These are phyloP conservation scores for Macrosteles quadrilineatus DNA, from an alignment of 1,140 invertebrate species.

Conservation along the genomic window DNA sequence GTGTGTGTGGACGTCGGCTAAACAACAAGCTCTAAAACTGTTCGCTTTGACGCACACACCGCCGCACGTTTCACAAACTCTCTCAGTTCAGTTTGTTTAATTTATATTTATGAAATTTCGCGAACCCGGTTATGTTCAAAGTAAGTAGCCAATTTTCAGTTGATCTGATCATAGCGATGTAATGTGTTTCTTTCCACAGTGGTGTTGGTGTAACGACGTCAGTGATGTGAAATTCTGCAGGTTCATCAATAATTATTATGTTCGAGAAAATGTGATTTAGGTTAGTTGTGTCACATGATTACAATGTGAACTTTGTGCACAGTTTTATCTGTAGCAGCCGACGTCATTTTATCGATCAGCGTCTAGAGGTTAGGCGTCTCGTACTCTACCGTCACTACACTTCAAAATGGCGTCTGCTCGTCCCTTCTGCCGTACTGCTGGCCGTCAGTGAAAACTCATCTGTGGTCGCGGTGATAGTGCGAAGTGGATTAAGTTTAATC, in stretches of 20 bases:
- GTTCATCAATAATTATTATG: no score
- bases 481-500: background rate
- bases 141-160: background rate
- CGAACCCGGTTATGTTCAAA: conserved; percentile 4
- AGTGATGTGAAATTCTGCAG: no score
- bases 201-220: no score
- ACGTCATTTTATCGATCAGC: conserved; percentile 16
- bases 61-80: background rate
- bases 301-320: conserved; percentile 3
- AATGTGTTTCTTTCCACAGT: no score
- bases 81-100: background rate
- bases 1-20: conserved; percentile 10
- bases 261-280: no score
- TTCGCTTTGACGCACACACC: conserved; percentile 15
- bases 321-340: conserved; percentile 1
- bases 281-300: background rate
- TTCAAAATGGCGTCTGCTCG: conserved; percentile 22
- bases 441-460: background rate
- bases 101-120: conserved; percentile 19
- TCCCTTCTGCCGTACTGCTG: background rate
- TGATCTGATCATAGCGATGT: background rate
- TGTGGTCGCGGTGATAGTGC: background rate
- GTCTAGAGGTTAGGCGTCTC: conserved; percentile 17
- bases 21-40: background rate
- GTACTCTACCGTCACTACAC: conserved; percentile 9